phyloP scores from a whole-genome alignment of 2,113 vertebrate species.

The Pseudorasbora parva region DNA sequence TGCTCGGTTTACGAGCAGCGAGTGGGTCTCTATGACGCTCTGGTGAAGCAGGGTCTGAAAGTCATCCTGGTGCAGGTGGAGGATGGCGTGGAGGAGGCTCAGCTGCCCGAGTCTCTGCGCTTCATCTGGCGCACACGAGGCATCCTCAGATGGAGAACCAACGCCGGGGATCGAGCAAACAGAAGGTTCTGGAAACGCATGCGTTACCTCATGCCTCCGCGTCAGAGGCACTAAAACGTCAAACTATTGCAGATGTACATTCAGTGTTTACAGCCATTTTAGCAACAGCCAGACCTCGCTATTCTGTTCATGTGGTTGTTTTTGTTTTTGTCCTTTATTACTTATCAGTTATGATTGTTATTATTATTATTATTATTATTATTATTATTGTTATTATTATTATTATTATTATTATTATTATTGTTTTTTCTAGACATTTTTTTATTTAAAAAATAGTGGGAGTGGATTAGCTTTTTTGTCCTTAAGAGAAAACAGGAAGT shows the following conservation, averaged over 20 bases:
- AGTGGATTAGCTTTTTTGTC: neutral
- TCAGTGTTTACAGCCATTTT: neutral
- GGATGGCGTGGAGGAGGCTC: constrained; percentile 70
- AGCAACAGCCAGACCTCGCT: neutral
- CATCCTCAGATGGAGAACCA: constrained; percentile 76
- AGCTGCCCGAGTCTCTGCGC: constrained; percentile 81
- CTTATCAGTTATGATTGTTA: neutral
- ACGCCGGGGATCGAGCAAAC: constrained; percentile 51
- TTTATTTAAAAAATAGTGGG: neutral
- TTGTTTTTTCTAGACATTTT: neutral
- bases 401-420: neutral
- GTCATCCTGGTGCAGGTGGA: constrained; percentile 80
- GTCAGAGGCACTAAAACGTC: neutral
- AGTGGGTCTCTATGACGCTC: constrained; percentile 80
- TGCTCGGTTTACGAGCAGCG: constrained; percentile 75
- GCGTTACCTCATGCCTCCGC: constrained; percentile 80
- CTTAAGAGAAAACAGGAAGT: neutral
- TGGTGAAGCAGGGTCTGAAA: constrained; percentile 75
- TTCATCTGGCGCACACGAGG: constrained; percentile 85
- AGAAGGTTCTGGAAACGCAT: constrained; percentile 86
- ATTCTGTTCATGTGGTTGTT: neutral
- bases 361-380: neutral
- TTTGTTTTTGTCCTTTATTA: too few species aligned
- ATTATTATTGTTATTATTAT: too few species aligned
- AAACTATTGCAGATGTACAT: neutral